phyloP scores from a whole-genome alignment of 2,797 vertebrate species.

The Coendou prehensilis region DNA sequence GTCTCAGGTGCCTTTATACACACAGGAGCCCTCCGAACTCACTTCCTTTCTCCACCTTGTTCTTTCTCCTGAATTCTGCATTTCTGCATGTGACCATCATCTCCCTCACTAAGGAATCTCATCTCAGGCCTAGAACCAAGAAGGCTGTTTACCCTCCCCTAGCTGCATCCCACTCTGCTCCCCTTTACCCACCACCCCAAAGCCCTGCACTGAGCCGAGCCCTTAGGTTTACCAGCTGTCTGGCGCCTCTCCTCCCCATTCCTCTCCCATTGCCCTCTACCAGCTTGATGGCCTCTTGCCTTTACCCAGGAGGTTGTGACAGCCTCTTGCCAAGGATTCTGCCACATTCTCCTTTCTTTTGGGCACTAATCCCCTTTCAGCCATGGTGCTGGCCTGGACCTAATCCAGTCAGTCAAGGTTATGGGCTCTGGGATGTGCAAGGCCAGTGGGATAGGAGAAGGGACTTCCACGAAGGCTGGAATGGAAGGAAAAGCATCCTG shows the following conservation, averaged over 20 bases:
- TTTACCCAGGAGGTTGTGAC: background rate
- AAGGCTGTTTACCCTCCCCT: too few species aligned
- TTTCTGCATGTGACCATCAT: background rate
- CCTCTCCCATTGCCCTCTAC: background rate
- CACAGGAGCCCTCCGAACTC: background rate
- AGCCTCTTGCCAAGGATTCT: background rate
- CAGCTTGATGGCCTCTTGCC: background rate
- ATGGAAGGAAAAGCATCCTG: background rate
- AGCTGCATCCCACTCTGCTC: background rate
- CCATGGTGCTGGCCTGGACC: background rate
- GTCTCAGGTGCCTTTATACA: background rate
- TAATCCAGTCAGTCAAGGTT: background rate
- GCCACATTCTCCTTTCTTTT: background rate
- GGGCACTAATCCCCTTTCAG: background rate
- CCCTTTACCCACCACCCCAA: background rate
- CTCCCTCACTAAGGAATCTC: background rate
- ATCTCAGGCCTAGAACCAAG: background rate
- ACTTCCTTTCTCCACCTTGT: background rate
- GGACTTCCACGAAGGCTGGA: background rate
- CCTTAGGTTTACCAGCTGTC: too few species aligned
- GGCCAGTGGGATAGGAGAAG: background rate
- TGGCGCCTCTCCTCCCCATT: background rate
- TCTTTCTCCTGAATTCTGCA: background rate
- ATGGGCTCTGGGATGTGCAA: too few species aligned
- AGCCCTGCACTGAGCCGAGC: too few species aligned